Conservation (phyloP, 2,888 invertebrate species). For the Cosmia pyralina region DNA sequence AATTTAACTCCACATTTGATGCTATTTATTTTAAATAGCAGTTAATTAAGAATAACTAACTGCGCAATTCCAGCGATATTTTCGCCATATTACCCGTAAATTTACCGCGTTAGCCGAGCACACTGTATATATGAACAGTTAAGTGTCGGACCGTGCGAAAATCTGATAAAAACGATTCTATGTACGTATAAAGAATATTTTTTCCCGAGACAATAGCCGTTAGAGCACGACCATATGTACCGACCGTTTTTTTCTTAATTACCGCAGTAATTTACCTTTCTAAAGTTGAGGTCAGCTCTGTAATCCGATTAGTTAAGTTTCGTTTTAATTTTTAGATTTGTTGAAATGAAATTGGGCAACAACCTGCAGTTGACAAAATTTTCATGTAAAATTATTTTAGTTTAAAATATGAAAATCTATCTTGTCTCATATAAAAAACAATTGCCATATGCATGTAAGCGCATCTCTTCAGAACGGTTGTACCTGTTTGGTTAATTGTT, state of each 20-base stretch:
- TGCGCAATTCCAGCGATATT: conserved; percentile 59
- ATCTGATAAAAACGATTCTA: conserved; percentile 86
- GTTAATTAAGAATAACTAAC: conserved; percentile 60
- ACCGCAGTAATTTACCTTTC: conserved; percentile 80
- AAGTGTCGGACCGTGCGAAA: conserved; percentile 86
- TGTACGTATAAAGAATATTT: conserved; percentile 88
- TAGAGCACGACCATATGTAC: conserved; percentile 79
- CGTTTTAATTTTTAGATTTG: conserved; percentile 62
- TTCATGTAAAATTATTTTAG: neutral
- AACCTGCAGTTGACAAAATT: conserved; percentile 48
- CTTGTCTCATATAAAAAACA: too few species aligned
- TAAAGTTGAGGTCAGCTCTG: conserved; percentile 78
- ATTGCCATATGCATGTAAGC: too few species aligned
- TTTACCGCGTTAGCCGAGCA: conserved; percentile 66
- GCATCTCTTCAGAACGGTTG: too few species aligned
- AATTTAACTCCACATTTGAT: conserved; percentile 28
- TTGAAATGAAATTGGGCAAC: conserved; percentile 49
- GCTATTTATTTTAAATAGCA: conserved; percentile 56
- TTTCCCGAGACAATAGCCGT: conserved; percentile 81
- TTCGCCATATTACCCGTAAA: conserved; percentile 61
- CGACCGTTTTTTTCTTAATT: conserved; percentile 80
- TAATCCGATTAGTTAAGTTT: conserved; percentile 74
- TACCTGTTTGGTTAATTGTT: too few species aligned
- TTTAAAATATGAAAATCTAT: neutral
- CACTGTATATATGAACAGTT: conserved; percentile 82